These are phyloP conservation scores for Steinernema hermaphroditum DNA, from an alignment of 2,888 invertebrate genomes.

Conservation along the genomic window DNA sequence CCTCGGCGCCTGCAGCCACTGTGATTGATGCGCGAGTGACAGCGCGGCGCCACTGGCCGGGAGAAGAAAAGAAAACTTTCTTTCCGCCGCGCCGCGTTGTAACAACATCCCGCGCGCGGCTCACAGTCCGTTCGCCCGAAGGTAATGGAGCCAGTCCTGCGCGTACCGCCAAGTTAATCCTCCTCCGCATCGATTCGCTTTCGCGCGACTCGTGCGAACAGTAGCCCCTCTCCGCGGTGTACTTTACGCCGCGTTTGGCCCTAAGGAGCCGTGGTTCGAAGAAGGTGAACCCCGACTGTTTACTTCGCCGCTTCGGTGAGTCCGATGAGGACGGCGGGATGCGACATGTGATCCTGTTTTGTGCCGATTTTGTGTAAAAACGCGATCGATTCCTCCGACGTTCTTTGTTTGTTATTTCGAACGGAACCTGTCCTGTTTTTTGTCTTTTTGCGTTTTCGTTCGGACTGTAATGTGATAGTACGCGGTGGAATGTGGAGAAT, in stretches of 20 bases:
- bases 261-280: no score
- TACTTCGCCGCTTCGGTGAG: no score
- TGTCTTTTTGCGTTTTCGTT: no score
- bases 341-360: no score
- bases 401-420: no score
- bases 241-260: neutral
- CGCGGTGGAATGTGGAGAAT: no score
- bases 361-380: no score
- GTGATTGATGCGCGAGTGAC: constrained; percentile 31
- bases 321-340: no score
- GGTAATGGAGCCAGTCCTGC: neutral
- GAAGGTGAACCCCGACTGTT: no score
- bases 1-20: neutral
- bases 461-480: no score
- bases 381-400: no score
- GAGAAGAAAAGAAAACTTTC: constrained; percentile 22
- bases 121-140: neutral
- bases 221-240: neutral
- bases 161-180: neutral
- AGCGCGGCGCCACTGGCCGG: neutral
- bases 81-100: constrained; percentile 5
- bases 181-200: neutral
- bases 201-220: constrained; percentile 19
- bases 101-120: neutral
- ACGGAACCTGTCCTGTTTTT: no score